Percentiles rank a stretch among this genome's conserved stretches.
phyloP scores from a whole-genome alignment of 1,140 invertebrate species.

The Pseudachorutes palmiensis region DNA sequence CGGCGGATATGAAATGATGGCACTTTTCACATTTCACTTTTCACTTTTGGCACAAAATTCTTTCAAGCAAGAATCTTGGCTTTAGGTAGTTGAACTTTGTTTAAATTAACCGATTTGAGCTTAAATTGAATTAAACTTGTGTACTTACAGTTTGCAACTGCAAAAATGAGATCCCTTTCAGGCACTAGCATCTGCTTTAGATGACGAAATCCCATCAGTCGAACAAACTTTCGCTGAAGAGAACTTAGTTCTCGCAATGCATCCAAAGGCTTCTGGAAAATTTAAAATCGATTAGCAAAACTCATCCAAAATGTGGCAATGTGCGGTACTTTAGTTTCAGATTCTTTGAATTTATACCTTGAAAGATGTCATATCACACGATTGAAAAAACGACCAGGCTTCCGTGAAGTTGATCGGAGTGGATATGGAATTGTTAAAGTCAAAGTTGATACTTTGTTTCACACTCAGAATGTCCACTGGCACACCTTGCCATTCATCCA shows the following conservation, averaged over 20 bases:
- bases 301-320: background rate
- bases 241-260: background rate
- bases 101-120: no score
- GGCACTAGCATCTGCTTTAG: conserved; percentile 42
- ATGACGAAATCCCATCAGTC: conserved; percentile 43
- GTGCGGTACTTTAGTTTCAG: background rate
- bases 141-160: conserved; percentile 46
- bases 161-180: conserved; percentile 47
- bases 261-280: background rate
- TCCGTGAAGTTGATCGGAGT: conserved; percentile 36
- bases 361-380: conserved; percentile 32
- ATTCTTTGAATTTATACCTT: conserved; percentile 9
- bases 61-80: no score
- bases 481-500: conserved; percentile 31
- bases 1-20: no score
- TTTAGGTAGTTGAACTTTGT: no score
- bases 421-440: conserved; percentile 35
- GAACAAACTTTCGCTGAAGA: conserved; percentile 17
- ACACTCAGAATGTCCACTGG: conserved; percentile 27
- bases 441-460: conserved; percentile 37
- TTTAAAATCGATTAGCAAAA: background rate
- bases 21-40: no score
- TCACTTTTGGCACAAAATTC: no score
- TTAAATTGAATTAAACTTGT: no score
- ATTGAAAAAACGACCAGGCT: conserved; percentile 37